phyloP scores from a whole-genome alignment of 2,797 vertebrate genomes.

The Microchirus variegatus region DNA sequence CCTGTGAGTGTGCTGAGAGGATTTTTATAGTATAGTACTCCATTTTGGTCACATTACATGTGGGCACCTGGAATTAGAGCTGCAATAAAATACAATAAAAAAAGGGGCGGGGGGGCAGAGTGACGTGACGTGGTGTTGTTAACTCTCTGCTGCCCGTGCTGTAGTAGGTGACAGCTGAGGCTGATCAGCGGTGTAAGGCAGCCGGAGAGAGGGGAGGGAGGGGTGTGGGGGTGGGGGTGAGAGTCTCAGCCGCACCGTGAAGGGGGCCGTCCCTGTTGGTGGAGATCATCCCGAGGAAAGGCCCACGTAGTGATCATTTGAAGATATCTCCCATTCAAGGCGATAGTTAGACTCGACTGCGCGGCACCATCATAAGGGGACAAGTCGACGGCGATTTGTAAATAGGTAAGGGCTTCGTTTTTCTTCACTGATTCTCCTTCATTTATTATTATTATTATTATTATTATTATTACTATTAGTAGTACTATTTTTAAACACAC shows the following conservation, averaged over 20 bases:
- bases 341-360: conserved; percentile 67
- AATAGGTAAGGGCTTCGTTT: conserved; percentile 70
- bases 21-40: too few species aligned
- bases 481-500: conserved; percentile 12
- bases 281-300: conserved; percentile 79
- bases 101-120: background rate
- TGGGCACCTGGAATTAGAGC: background rate
- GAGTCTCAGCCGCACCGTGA: conserved; percentile 70
- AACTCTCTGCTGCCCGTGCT: background rate
- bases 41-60: background rate
- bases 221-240: conserved; percentile 55
- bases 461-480: background rate
- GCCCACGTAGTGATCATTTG: conserved; percentile 77
- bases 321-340: conserved; percentile 70
- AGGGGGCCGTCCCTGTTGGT: conserved; percentile 78
- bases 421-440: background rate
- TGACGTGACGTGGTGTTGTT: background rate
- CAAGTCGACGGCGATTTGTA: conserved; percentile 64
- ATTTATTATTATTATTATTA: background rate
- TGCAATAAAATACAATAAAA: background rate
- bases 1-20: background rate
- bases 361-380: conserved; percentile 67
- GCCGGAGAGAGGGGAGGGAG: background rate
- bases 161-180: conserved; percentile 39
- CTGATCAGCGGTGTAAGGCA: conserved; percentile 51